Base-by-base conservation (phyloP, 2,797 vertebrate species). In the Thunnus albacares region DNA sequence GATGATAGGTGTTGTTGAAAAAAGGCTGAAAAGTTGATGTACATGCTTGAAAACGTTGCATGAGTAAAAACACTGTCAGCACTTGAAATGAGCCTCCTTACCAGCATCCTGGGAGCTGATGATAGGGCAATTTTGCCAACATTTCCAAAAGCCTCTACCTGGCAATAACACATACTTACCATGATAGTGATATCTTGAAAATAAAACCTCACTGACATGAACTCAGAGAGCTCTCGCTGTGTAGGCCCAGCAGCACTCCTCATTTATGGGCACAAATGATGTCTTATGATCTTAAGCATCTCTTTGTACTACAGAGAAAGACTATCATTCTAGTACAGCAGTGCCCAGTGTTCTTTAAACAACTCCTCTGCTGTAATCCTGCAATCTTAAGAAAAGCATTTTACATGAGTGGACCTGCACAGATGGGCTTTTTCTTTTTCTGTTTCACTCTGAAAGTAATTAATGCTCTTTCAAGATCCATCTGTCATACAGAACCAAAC, bases 31-130 rank as follows among this genome's bases (percentile, higher is more conserved):
- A 35, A 26, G 12, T 55, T 2, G 26, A 38, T 43, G 18, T 45
- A 26, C 68, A 73, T 58, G 28, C 43, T 61, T 43, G 5, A 6
- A 55, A 70, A 59, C 10, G 28, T 4, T 52, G 20, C 55, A 56
- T 17, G 60, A 66, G 65, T 41, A n/a, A 73, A 66, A 70, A 22
- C 47, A 20, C 38, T 63, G 45, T 24, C 30, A 11, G 62, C 62
- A 68, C 51, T 49, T 76, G 67, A 77, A 71, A 77, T 47, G n/a
- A 66, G 61, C 15, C 30, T 66, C 49, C 68, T 83, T 57, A 76
- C 56, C 67, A 57, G 33, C 45, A 58, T 77, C 57, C 24, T 35
- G 52, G 58, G 52, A 71, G 57, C 62, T 57, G 61, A 62, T 61
- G 71, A 71, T 68, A 0, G 56, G 63, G 38, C 63, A 67, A 63